A percentile compares a stretch with the other conserved stretches of the same genome.
Evolutionary conservation across 2,797 vertebrate species (phyloP).

Genomic region (Pseudochaenichthys georgianus): DNA sequence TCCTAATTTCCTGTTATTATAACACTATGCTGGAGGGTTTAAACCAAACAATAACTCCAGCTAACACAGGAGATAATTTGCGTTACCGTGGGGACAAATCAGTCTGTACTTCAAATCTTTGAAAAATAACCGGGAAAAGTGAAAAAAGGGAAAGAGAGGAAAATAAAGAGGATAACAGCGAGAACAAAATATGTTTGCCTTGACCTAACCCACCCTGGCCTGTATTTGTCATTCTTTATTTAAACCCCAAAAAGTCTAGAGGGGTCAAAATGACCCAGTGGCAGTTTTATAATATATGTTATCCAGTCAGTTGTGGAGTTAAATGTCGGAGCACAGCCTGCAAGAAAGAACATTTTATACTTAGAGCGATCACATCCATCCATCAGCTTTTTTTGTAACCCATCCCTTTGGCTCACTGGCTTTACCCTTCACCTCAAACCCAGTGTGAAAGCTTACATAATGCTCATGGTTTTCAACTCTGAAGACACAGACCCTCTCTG

Average conservation of each 20-base stretch:
- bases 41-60: not conserved
- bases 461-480: conserved; percentile 12
- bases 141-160: too few relatives aligned
- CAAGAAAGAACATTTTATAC: conserved; percentile 32
- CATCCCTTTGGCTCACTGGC: conserved; percentile 28
- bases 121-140: not conserved
- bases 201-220: too few relatives aligned
- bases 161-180: too few relatives aligned
- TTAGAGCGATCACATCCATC: conserved; percentile 35
- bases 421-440: conserved; percentile 47
- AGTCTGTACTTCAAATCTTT: not conserved
- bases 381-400: conserved; percentile 40
- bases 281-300: conserved; percentile 10
- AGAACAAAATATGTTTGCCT: too few relatives aligned
- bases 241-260: not conserved
- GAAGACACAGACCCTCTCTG: conserved; percentile 10
- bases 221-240: too few relatives aligned
- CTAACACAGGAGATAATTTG: conserved; percentile 2
- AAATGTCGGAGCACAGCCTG: conserved; percentile 17
- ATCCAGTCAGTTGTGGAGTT: conserved; percentile 5
- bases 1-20: not conserved
- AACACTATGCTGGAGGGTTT: not conserved
- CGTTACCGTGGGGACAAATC: not conserved
- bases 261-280: conserved; percentile 1
- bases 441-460: conserved; percentile 43